Evolutionary conservation across 2,113 vertebrate genomes (phyloP), one percentile per base, ranked within the genome.

Genomic region (Passer montanus): DNA sequence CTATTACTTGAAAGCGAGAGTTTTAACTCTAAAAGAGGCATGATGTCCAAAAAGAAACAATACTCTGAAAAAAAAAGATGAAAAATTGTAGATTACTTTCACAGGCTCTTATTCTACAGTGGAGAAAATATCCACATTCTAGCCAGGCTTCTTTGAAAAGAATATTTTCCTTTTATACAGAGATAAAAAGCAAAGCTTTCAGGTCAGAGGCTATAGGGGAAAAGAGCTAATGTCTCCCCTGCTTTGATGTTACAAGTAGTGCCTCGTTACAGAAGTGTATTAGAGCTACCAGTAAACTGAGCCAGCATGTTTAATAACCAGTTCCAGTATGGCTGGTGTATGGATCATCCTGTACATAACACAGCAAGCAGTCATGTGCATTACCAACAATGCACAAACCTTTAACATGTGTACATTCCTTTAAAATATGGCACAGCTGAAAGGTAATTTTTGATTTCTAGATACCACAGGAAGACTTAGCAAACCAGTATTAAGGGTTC

Each of bases 181-280:
- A 97, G 97, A 98, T 97, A 98, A 98, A 98, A 98, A 98, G 96
- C 84, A 98, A 97, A 98, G 97, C 94, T 98, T 97, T 97, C 91
- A 97, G 98, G 97, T 98, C 97, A 98, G 88, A 96, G 94, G 97
- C 93, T 98, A 95, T 78, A 84, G 72, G 90, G 76, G 64, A 66
- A 93, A 97, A 97, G 87, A 97, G 96, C 95, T 97, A 97, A 97
- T 96, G 93, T 96, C 93, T 98, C 88, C 93, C 95, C 84, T 84
- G 97, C 98, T 99, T 99, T 99, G 98, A 99, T 99, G 98, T 98
- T 98, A 98, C 98, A 98, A 98, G 98, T 98, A 98, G 97, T 95
- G 97, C 94, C 97, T 98, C 90, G 92, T 98, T 97, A 97, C 94
- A 98, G 97, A 98, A 97, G 96, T 97, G 79, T 98, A 98, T 98